Conservation (phyloP, 1,140 invertebrate genomes). For the Olivierus martensii region DNA sequence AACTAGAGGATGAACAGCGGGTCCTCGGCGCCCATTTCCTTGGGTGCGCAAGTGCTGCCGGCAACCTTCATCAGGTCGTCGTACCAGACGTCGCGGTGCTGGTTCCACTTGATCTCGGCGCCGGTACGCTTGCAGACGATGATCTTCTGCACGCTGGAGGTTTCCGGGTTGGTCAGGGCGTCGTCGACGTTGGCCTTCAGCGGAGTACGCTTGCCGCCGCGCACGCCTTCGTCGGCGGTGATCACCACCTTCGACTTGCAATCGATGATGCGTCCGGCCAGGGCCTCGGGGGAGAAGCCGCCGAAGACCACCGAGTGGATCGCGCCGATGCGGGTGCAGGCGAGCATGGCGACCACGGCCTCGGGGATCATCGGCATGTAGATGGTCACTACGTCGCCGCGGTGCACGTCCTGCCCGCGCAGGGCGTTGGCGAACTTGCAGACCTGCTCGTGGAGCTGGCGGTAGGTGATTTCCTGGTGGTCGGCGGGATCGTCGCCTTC, state of each 20-base stretch:
- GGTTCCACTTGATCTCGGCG: too few species aligned
- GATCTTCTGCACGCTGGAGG: too few species aligned
- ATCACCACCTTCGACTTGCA: conserved; percentile 63
- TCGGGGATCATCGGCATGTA: conserved; percentile 98
- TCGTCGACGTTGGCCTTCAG: conserved; percentile 79
- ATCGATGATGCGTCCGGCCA: conserved; percentile 80
- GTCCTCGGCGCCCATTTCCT: conserved; percentile 89
- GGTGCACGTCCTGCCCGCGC: conserved; percentile 43
- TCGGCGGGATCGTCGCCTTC: too few species aligned
- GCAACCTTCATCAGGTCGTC: conserved; percentile 63
- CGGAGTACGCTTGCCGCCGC: conserved; percentile 70
- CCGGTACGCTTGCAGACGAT: too few species aligned
- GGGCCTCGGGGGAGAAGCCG: conserved; percentile 83
- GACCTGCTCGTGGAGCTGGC: too few species aligned
- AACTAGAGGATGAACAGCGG: conserved; percentile 95
- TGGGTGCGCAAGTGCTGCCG: conserved; percentile 63
- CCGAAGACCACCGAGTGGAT: conserved; percentile 91
- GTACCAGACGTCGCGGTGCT: conserved; percentile 77
- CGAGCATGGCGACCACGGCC: conserved; percentile 80
- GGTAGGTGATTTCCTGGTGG: too few species aligned
- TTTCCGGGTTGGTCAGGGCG: too few species aligned
- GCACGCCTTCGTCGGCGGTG: conserved; percentile 77
- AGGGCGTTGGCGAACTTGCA: too few species aligned
- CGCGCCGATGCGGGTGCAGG: conserved; percentile 86
- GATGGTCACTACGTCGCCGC: conserved; percentile 85